Conservation (phyloP, 2,113 vertebrate species). For the Crocuta crocuta region DNA sequence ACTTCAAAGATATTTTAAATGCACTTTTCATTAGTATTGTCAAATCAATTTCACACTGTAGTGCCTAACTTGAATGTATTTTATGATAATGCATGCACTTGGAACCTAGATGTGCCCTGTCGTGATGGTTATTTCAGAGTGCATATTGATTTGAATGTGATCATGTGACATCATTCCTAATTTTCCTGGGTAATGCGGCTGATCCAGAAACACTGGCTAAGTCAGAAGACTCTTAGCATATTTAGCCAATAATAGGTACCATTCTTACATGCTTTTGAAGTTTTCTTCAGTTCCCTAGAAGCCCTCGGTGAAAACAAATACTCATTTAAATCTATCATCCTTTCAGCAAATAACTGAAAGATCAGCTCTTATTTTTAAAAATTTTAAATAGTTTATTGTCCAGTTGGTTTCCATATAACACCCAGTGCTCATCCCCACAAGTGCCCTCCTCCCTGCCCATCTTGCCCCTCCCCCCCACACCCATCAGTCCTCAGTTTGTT, state of each 20-base stretch:
- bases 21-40: constrained; percentile 32
- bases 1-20: constrained; percentile 9
- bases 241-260: background rate
- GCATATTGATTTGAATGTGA: background rate
- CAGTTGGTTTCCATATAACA: too few species aligned
- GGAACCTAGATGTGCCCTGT: background rate
- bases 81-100: background rate
- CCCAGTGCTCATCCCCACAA: too few species aligned
- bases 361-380: too few species aligned
- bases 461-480: too few species aligned
- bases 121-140: background rate
- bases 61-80: background rate
- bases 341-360: constrained; percentile 36
- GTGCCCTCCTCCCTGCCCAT: too few species aligned
- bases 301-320: background rate
- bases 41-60: background rate
- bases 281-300: constrained; percentile 33
- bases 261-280: background rate
- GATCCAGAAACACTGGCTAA: background rate
- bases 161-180: background rate
- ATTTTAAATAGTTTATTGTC: too few species aligned
- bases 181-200: background rate
- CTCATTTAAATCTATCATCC: background rate
- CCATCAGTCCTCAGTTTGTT: too few species aligned
- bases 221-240: background rate